A percentile compares a stretch with the other conserved stretches of the same genome.
These are phyloP conservation scores for Amazona guildingii DNA, from an alignment of 2,113 vertebrate species.

Conservation along the genomic window DNA sequence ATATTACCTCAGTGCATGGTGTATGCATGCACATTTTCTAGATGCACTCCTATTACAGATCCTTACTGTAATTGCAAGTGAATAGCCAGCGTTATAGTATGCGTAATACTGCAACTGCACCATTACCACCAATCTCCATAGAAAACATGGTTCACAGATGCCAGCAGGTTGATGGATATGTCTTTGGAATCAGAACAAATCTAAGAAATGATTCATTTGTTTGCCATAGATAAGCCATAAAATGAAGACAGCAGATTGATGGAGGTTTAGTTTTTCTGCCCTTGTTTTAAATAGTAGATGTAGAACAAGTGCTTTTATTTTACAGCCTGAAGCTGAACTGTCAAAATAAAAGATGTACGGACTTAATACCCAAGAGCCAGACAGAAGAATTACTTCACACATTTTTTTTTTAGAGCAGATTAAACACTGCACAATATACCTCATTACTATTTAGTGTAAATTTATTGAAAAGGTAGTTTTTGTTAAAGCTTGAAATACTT, in stretches of 20 bases:
- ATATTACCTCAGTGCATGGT: neutral
- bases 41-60: neutral
- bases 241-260: conserved; percentile 33
- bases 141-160: neutral
- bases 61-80: neutral
- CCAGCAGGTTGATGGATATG: neutral
- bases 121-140: neutral
- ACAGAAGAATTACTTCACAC: conserved; percentile 3
- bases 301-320: conserved; percentile 56
- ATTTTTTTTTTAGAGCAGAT: neutral
- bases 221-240: conserved; percentile 53
- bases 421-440: neutral
- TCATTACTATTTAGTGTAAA: conserved; percentile 30
- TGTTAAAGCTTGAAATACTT: conserved; percentile 32
- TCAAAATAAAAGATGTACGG: conserved; percentile 39
- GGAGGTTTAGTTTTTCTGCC: conserved; percentile 12
- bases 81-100: neutral
- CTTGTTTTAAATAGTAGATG: conserved; percentile 41
- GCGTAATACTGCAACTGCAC: neutral
- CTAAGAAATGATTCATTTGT: conserved; percentile 35
- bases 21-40: neutral
- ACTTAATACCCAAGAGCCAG: conserved; percentile 41
- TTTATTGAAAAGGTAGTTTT: conserved; percentile 43
- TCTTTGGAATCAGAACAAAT: conserved; percentile 37
- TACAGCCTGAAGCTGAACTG: conserved; percentile 61